Base-by-base conservation (phyloP, 2,797 vertebrate genomes). In the Glyptemys insculpta region DNA sequence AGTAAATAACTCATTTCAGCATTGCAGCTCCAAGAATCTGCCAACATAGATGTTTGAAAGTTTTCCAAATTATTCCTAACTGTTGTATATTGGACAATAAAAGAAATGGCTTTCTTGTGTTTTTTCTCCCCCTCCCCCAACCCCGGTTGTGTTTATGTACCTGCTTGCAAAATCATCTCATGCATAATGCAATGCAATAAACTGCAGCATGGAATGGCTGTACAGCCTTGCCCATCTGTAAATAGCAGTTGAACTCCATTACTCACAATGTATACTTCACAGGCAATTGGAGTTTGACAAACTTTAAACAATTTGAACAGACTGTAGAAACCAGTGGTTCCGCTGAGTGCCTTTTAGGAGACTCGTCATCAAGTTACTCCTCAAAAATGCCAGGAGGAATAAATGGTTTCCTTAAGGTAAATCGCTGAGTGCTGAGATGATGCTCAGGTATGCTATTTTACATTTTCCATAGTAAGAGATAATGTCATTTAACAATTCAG, bases 131-230 rank as follows among this genome's bases (percentile, higher is more conserved):
- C 21, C 19, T 9, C 62, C 87, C 86, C 86, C 11, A 25, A 8
- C 5, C 1, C 2, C 79, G 85, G 72, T 96, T 94, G 83, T 91
- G 83, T 96, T 97, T 97, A 86, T 86, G 65, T 95, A 94, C 92
- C 91, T 97, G 62, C 91, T 97, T 88, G 92, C 92, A 97, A 95
- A 98, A 93, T 91, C 89, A 95, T 90, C 96, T 97, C 96, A 96
- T 97, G 85, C 93, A 96, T 97, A 96, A 98, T 97, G 90, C 93
- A 98, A 80, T 1, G 79, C 96, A 96, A 97, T 98, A 97, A 97
- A 91, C 12, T 8, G 87, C 68, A 87, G 82, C 88, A 80, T 1
- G 52, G 88, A 96, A 92, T 12, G 54, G 92, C 89, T 92, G 76
- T 21, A 84, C 90, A 94, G 91, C 92, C 91, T 94, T 86, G 57